Conservation (phyloP, 1,140 invertebrate genomes). For the Prorops nasuta region DNA sequence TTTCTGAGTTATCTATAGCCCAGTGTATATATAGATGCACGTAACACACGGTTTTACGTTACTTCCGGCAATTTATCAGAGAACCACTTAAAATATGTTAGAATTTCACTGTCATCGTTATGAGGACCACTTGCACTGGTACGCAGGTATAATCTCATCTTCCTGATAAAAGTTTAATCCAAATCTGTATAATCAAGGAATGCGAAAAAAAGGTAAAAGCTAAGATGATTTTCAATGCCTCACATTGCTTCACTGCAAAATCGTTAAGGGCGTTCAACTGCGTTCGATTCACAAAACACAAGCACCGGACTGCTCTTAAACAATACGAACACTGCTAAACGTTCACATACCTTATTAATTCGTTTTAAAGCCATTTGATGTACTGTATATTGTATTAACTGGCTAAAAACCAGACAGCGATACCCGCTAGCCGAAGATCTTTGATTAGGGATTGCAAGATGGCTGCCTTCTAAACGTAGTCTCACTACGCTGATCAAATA, state of each 20-base stretch:
- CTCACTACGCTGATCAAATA: slow-evolving; percentile 48
- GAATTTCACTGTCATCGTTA: slow-evolving; percentile 37
- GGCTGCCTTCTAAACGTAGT: slow-evolving; percentile 57
- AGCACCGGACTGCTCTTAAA: slow-evolving; percentile 10
- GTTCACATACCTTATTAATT: slow-evolving; percentile 88
- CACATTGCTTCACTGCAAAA: slow-evolving; percentile 52
- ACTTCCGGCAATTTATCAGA: slow-evolving; percentile 47
- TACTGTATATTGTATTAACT: slow-evolving; percentile 58
- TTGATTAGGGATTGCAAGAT: slow-evolving; percentile 62
- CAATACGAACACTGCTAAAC: slow-evolving; percentile 20
- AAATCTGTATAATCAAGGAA: slow-evolving; percentile 14
- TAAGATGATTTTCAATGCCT: slow-evolving; percentile 41
- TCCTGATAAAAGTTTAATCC: no score
- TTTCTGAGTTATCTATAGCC: slow-evolving; percentile 36
- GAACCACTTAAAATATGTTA: slow-evolving; percentile 24
- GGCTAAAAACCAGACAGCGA: slow-evolving; percentile 56
- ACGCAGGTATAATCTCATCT: no score
- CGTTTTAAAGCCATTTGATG: slow-evolving; percentile 90
- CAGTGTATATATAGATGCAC: slow-evolving; percentile 16
- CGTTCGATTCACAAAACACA: slow-evolving; percentile 27
- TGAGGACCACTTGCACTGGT: slow-evolving; percentile 22
- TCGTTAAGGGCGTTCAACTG: slow-evolving; percentile 57
- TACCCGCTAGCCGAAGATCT: slow-evolving; percentile 58
- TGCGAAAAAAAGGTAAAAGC: slow-evolving; percentile 26
- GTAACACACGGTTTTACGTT: slow-evolving; percentile 41